Evolutionary conservation across 2,113 vertebrate genomes (phyloP).

Genomic region (zebrafish (Danio rerio)): GRCz12tu NC_133195.1:2371501-2372000

Average conservation of each 20-base stretch:
- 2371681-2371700: slow-evolving; percentile 77
- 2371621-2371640: slow-evolving; percentile 89
- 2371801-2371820: background rate
- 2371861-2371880: background rate
- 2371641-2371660: slow-evolving; percentile 83
- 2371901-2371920: too few relatives aligned
- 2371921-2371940: too few relatives aligned
- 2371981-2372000: too few relatives aligned
- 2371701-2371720: slow-evolving; percentile 71
- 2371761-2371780: slow-evolving; percentile 68
- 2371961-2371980: too few relatives aligned
- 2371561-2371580: background rate
- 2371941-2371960: too few relatives aligned
- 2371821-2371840: too few relatives aligned
- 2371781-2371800: slow-evolving; percentile 3
- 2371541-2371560: slow-evolving; percentile 70
- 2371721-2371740: slow-evolving; percentile 70
- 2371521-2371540: slow-evolving; percentile 90
- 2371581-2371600: slow-evolving; percentile 76
- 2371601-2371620: slow-evolving; percentile 85
- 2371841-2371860: too few relatives aligned
- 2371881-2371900: background rate
- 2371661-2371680: slow-evolving; percentile 87
- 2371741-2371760: slow-evolving; percentile 75
- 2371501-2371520: slow-evolving; percentile 94